Percentiles rank a stretch among this genome's conserved stretches.
Conservation (phyloP, 2,888 invertebrate species). For the Tricholauxania praeusta region DNA sequence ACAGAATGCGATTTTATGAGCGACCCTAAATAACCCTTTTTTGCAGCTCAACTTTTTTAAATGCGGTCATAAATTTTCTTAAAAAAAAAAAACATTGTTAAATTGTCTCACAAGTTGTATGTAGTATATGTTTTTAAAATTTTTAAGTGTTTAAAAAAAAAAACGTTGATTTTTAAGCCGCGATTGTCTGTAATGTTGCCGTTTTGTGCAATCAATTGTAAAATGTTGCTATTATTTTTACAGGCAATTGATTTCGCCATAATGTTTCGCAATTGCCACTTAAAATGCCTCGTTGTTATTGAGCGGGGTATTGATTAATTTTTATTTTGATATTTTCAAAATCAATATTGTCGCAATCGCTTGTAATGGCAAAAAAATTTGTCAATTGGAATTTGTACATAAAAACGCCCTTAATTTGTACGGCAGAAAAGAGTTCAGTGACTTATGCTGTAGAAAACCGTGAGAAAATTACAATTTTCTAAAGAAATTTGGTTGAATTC, state of each 20-base stretch:
- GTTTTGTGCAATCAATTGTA: slow-evolving; percentile 12
- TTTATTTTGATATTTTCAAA: slow-evolving; percentile 59
- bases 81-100: slow-evolving; percentile 15
- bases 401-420: neutral
- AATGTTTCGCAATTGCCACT: slow-evolving; percentile 28
- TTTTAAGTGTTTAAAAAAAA: slow-evolving; percentile 25
- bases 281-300: slow-evolving; percentile 2
- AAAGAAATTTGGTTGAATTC: no score
- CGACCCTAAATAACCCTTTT: neutral
- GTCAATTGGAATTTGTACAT: neutral
- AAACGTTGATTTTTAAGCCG: neutral
- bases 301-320: slow-evolving; percentile 56
- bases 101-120: neutral
- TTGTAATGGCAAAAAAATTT: slow-evolving; percentile 5
- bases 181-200: neutral
- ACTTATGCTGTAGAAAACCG: neutral
- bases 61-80: slow-evolving; percentile 6
- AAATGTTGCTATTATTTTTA: slow-evolving; percentile 31
- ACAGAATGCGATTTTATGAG: slow-evolving; percentile 34
- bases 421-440: neutral
- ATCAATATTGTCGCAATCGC: slow-evolving; percentile 54
- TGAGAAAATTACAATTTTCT: no score
- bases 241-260: slow-evolving; percentile 18
- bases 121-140: slow-evolving; percentile 19
- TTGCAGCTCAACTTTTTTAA: neutral